phyloP scores from a whole-genome alignment of 2,797 vertebrate species.

The Valencia hispanica region DNA sequence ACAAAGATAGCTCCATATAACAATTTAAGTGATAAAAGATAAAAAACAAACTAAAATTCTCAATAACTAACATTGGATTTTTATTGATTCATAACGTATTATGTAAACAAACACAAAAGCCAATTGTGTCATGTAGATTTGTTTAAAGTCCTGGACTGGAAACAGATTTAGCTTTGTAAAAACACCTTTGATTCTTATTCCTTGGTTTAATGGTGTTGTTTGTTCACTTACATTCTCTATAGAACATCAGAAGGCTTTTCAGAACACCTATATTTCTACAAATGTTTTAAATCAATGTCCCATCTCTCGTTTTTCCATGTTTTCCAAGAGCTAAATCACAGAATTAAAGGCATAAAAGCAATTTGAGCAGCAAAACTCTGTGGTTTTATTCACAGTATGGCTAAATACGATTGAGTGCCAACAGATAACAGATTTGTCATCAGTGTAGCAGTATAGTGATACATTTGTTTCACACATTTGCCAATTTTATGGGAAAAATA shows the following conservation, averaged over 20 bases:
- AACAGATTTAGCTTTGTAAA: too few relatives aligned
- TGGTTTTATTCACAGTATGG: slow-evolving; percentile 29
- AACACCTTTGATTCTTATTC: neutral
- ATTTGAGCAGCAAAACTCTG: slow-evolving; percentile 22
- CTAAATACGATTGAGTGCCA: slow-evolving; percentile 33
- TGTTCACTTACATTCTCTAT: neutral
- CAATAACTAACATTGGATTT: neutral
- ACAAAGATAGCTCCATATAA: neutral
- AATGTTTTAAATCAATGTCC: neutral
- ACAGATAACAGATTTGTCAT: slow-evolving; percentile 50
- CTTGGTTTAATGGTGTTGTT: neutral
- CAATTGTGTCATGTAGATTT: neutral
- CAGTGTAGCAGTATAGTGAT: slow-evolving; percentile 38
- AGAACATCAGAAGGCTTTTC: neutral
- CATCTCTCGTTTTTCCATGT: neutral
- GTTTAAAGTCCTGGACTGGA: too few relatives aligned
- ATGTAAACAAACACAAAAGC: neutral
- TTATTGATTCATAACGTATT: neutral
- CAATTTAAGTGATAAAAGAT: neutral
- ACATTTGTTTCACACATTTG: slow-evolving; percentile 49
- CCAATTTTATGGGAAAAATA: slow-evolving; percentile 49
- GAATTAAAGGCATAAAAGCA: neutral
- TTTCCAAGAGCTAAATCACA: neutral
- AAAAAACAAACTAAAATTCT: neutral
- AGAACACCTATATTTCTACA: neutral